Conservation (phyloP, 2,797 vertebrate species). For the Dryobates pubescens region DNA sequence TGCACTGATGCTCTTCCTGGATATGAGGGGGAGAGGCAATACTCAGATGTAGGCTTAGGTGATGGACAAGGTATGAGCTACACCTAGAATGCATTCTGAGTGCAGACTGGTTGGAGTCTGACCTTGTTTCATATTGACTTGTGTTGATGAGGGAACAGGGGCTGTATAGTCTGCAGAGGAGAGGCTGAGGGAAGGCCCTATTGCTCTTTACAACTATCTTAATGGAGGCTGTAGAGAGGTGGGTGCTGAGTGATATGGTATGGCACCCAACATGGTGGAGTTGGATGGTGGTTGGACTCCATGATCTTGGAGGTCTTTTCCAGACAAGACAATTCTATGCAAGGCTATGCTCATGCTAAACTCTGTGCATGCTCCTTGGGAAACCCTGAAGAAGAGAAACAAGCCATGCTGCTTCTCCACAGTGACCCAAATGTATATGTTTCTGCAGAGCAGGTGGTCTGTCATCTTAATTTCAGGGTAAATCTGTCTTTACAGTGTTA, state of each 20-base stretch:
- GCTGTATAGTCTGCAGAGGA: too few species aligned
- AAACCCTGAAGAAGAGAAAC: not conserved
- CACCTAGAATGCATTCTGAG: rapidly evolving
- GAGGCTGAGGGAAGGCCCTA: too few species aligned
- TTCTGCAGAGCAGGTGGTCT: not conserved
- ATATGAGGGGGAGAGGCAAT: rapidly evolving
- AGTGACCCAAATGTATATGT: rapidly evolving
- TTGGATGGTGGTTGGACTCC: too few species aligned
- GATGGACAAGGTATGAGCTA: not conserved
- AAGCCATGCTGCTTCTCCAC: rapidly evolving
- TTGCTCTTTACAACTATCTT: too few species aligned
- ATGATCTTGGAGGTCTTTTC: too few species aligned
- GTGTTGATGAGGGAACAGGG: not conserved
- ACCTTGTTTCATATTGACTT: not conserved
- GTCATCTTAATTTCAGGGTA: not conserved
- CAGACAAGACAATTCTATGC: too few species aligned
- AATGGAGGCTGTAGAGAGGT: too few species aligned
- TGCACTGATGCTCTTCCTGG: not conserved
- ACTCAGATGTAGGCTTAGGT: not conserved
- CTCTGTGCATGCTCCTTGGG: not conserved
- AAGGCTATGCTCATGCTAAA: not conserved
- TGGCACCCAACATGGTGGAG: too few species aligned
- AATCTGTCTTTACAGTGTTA: not conserved
- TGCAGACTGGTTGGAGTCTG: not conserved
- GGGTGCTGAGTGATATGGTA: too few species aligned